Evolutionary conservation across 2,113 vertebrate genomes (phyloP).

Genomic region (Tenrec ecaudatus): DNA sequence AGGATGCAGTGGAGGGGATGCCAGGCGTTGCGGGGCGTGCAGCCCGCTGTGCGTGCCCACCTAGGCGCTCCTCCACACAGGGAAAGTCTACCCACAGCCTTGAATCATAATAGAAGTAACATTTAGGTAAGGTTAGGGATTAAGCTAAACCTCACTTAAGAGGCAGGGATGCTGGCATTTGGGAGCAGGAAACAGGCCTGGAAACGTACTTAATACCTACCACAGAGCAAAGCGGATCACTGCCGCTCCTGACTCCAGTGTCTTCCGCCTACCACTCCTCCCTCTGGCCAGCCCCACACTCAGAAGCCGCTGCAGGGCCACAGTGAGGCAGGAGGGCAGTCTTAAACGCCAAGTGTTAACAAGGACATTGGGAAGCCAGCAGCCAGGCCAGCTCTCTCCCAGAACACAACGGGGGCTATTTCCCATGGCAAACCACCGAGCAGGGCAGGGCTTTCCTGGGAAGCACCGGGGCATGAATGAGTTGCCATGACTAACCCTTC

Average conservation of each 20-base stretch:
- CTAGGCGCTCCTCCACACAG: background rate
- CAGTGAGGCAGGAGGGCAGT: slow-evolving; percentile 51
- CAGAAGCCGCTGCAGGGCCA: background rate
- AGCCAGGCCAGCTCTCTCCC: slow-evolving; percentile 41
- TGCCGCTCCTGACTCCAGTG: slow-evolving; percentile 54
- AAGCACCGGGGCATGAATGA: slow-evolving; percentile 37
- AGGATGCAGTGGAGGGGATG: background rate
- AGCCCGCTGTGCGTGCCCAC: background rate
- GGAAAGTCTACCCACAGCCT: slow-evolving; percentile 58
- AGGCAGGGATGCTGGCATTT: slow-evolving; percentile 77
- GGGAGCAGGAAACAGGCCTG: slow-evolving; percentile 75
- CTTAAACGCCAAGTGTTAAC: slow-evolving; percentile 44
- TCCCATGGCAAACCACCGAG: slow-evolving; percentile 3
- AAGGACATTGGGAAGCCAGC: slow-evolving; percentile 31
- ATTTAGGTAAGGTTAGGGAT: slow-evolving; percentile 76
- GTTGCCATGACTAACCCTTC: background rate
- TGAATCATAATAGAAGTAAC: slow-evolving; percentile 73
- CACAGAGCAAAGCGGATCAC: slow-evolving; percentile 74
- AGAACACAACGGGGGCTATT: slow-evolving; percentile 3
- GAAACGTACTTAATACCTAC: slow-evolving; percentile 74
- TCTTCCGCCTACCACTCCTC: slow-evolving; percentile 28
- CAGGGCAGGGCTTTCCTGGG: background rate
- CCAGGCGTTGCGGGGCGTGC: background rate
- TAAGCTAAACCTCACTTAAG: slow-evolving; percentile 80
- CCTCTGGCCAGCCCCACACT: slow-evolving; percentile 42